Base-by-base conservation (phyloP, 2,888 invertebrate genomes). In the Eupithecia insigniata region DNA sequence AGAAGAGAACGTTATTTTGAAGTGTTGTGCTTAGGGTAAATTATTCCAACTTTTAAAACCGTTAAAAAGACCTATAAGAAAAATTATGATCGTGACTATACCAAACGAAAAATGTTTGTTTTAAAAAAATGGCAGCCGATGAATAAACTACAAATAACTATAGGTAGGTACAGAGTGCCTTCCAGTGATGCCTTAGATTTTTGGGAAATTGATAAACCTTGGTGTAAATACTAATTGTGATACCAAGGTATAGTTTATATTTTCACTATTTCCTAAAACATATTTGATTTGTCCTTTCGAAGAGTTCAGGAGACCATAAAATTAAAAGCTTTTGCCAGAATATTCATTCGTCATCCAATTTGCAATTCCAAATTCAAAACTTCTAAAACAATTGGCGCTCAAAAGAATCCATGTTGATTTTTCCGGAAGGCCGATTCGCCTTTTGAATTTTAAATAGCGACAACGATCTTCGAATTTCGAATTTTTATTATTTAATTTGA, bases 331-430 rank as follows among this genome's bases (percentile, higher is more conserved):
- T 58, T 58, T 58, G 22, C 32, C 22, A 62, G 30, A 34, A 62
- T 18, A 34, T 62, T n/a, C 12, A 34, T 14, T 34, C 16, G 26
- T 26, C 36, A 64, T 64, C 39, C 36, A 39, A 64, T 36, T 64
- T 64, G 16, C 7, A 34, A 32, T 34, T 36, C 62, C 12, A 62
- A 62, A 62, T 62, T 32, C 26, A 36, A 51, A 64, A 62, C 34
- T 69, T 34, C n/a, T 32, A 36, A 69, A 64, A 64, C 62, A 64
- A 64, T 69, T 64, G 34, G 34, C 62, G 22, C 30, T 51, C 18
- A 18, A 60, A 69, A 62, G 60, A 64, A 62, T n/a, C 8, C 51
- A 55, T 46, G 69, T 69, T 69, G 69, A 69, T 69, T 64, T 60
- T 69, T 51, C 62, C 43, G 61, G 26, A n/a, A 12, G 64, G 34